phyloP scores from a whole-genome alignment of 2,888 invertebrate genomes.

The Ophion ventricosus region DNA sequence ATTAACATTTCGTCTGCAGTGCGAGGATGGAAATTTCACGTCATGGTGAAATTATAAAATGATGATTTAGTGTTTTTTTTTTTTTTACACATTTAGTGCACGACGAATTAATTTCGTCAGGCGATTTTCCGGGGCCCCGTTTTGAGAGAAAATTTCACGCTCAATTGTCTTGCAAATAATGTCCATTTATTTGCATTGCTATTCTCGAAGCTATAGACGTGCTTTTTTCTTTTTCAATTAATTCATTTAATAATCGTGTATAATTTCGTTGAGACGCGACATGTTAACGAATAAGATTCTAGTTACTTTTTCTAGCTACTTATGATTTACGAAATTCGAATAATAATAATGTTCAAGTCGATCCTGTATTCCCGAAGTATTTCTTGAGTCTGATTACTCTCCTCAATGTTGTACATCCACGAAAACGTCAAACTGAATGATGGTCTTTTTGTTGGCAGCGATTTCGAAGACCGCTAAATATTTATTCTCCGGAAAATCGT shows the following conservation, averaged over 20 bases:
- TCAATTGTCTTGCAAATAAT: background rate
- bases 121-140: background rate
- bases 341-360: background rate
- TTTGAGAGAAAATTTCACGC: background rate
- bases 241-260: background rate
- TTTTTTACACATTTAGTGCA: background rate
- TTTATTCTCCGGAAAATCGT: constrained; percentile 60
- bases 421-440: constrained; percentile 24
- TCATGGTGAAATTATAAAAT: background rate
- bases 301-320: background rate
- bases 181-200: background rate
- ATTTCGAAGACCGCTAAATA: constrained; percentile 57
- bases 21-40: background rate
- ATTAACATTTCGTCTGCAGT: background rate
- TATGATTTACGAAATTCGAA: background rate
- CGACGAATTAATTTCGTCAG: background rate
- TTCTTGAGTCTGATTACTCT: background rate
- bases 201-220: background rate
- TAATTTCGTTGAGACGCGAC: no score
- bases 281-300: background rate
- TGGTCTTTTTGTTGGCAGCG: background rate
- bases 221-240: background rate
- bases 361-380: background rate
- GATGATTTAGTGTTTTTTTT: background rate
- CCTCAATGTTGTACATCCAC: constrained; percentile 22